These are phyloP conservation scores for Biston betularia DNA, from an alignment of 2,888 invertebrate species.

Conservation along the genomic window DNA sequence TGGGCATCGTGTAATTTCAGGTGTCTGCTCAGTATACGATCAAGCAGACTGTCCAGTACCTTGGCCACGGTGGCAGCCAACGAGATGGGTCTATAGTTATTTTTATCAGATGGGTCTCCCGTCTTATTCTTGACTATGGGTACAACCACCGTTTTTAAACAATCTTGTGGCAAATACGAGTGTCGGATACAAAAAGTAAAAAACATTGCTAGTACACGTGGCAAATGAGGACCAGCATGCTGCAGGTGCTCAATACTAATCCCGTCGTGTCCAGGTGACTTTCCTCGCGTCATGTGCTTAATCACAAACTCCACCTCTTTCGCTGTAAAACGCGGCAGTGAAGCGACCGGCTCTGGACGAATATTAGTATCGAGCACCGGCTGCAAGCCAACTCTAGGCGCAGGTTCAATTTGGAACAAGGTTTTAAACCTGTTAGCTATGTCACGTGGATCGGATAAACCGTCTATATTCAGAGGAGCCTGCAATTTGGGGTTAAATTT, in stretches of 20 bases:
- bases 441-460: background rate
- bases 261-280: no score
- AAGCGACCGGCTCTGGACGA: background rate
- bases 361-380: constrained; percentile 4
- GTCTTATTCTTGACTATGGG: background rate
- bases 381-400: background rate
- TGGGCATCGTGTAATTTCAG: no score
- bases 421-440: background rate
- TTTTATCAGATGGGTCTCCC: no score
- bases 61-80: no score
- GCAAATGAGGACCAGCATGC: no score
- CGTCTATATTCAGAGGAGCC: background rate
- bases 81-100: no score
- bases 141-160: background rate
- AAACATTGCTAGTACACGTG: background rate
- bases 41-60: no score
- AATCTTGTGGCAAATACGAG: background rate
- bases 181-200: background rate
- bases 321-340: background rate
- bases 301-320: background rate
- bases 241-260: no score
- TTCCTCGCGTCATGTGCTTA: no score
- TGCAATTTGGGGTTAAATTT: background rate
- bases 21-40: no score
- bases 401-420: background rate